Evolutionary conservation across 2,797 vertebrate genomes (phyloP).

Genomic region (Smutsia gigantea): DNA sequence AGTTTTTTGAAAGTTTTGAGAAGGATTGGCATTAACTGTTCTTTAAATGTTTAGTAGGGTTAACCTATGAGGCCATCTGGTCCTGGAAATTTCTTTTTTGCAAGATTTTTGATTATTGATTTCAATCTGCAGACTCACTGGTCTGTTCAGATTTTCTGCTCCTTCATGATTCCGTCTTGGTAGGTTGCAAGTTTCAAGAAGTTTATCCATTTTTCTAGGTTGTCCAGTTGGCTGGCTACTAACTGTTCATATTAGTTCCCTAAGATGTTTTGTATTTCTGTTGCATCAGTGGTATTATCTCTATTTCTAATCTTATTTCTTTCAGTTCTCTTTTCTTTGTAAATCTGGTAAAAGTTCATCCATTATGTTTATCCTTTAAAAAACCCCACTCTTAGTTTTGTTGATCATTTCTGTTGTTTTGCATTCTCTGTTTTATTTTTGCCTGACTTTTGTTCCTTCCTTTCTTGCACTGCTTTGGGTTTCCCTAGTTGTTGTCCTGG

Average conservation of each 20-base stretch:
- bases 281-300: not conserved
- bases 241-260: not conserved
- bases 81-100: not conserved
- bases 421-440: not conserved
- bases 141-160: not conserved
- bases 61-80: not conserved
- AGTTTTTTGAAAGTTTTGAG: too few relatives aligned
- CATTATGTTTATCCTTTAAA: not conserved
- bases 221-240: not conserved
- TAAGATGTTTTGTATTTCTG: not conserved
- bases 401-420: not conserved
- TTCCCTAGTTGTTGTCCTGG: too few relatives aligned
- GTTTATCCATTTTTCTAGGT: not conserved
- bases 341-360: not conserved
- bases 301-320: not conserved
- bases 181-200: not conserved
- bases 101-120: not conserved
- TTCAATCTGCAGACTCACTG: not conserved
- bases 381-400: not conserved
- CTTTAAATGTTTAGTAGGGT: not conserved
- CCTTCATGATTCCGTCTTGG: not conserved
- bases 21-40: not conserved
- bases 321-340: not conserved
- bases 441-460: not conserved
- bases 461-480: too few relatives aligned